phyloP scores from a whole-genome alignment of 2,113 vertebrate species.

The Emberiza fucata region DNA sequence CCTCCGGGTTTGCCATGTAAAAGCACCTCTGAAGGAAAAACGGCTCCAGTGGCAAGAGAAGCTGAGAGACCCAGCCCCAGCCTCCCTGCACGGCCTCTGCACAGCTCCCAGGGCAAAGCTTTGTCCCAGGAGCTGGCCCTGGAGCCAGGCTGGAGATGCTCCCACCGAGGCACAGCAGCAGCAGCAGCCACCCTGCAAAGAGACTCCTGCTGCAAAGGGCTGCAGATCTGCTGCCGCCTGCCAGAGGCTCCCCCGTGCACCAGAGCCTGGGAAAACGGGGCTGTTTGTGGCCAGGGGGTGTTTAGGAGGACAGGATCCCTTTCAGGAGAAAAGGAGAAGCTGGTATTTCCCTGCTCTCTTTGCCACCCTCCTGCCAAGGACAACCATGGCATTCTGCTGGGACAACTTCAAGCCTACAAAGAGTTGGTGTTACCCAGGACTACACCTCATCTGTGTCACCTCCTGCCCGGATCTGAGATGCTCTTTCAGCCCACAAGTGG shows the following conservation, averaged over 20 bases:
- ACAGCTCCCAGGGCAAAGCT: neutral
- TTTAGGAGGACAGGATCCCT: neutral
- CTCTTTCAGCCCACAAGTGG: neutral
- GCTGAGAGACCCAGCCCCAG: neutral
- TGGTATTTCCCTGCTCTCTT: neutral
- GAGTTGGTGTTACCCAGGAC: neutral
- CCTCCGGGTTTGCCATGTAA: neutral
- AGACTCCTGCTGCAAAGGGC: neutral
- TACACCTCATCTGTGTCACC: neutral
- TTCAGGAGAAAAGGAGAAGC: neutral
- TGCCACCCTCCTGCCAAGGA: slow-evolving; percentile 3
- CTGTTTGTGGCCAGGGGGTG: neutral
- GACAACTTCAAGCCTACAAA: slow-evolving; percentile 59
- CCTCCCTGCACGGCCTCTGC: neutral
- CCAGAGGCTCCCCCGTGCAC: neutral
- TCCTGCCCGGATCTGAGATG: neutral
- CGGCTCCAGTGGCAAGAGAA: neutral
- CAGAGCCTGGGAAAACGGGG: neutral
- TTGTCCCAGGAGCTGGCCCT: neutral
- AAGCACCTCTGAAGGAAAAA: neutral
- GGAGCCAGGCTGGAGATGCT: neutral
- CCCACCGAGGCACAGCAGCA: neutral
- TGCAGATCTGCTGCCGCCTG: neutral
- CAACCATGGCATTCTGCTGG: neutral
- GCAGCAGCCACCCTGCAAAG: neutral